phyloP scores from a whole-genome alignment of 2,888 invertebrate genomes.

The Incurvaria masculella region DNA sequence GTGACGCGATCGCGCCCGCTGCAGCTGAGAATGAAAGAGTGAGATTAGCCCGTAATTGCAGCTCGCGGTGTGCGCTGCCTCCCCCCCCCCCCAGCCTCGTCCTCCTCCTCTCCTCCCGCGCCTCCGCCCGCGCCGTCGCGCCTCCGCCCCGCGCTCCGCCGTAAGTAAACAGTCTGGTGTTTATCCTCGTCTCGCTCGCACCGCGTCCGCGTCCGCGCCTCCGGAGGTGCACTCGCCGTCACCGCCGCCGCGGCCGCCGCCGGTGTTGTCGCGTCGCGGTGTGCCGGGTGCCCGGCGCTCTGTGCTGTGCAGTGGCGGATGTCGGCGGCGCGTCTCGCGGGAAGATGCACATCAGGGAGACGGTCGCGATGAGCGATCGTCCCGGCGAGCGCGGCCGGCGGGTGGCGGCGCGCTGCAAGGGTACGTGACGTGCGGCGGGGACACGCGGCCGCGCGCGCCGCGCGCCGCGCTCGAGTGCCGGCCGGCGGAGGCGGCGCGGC shows the following conservation, averaged over 20 bases:
- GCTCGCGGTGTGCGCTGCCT: conserved; percentile 46
- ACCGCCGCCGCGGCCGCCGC: neutral
- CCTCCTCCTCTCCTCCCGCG: conserved; percentile 33
- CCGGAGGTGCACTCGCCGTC: conserved; percentile 54
- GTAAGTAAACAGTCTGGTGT: conserved; percentile 56
- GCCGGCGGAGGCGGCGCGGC: conserved; percentile 23
- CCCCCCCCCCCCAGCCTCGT: conserved; percentile 25
- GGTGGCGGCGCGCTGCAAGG: conserved; percentile 55
- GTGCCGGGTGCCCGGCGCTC: conserved; percentile 43
- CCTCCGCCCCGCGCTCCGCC: conserved; percentile 31
- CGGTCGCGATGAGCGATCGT: conserved; percentile 56
- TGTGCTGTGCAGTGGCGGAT: conserved; percentile 44
- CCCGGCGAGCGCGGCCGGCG: conserved; percentile 53
- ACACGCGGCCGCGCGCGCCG: conserved; percentile 23
- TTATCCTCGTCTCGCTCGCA: conserved; percentile 57
- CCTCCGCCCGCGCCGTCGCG: conserved; percentile 31
- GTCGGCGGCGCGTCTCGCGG: conserved; percentile 23
- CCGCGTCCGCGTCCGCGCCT: conserved; percentile 56
- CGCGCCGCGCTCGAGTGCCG: conserved; percentile 18
- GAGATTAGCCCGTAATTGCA: conserved; percentile 31
- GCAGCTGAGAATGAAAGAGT: neutral
- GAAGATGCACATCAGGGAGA: conserved; percentile 58
- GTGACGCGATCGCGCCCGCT: neutral
- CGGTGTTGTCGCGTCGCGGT: conserved; percentile 23
- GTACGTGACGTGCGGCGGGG: conserved; percentile 37